Evolutionary conservation across 2,113 vertebrate species (phyloP).

Genomic region (Heptranchias perlo): DNA sequence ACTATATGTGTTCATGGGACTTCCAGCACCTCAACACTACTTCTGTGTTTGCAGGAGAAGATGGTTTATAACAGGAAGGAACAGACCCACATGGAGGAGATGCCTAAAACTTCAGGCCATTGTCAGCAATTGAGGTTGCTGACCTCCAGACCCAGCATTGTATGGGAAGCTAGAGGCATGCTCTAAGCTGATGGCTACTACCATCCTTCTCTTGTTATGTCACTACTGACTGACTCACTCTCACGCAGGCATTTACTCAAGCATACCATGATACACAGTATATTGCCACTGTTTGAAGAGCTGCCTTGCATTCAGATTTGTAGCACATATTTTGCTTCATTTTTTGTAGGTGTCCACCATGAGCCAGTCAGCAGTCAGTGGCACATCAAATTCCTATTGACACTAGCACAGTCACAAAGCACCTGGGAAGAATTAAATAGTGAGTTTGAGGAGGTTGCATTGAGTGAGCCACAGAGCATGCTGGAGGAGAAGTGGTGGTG

Average conservation of each 20-base stretch:
- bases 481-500: neutral
- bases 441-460: neutral
- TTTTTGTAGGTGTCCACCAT: neutral
- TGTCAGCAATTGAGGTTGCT: neutral
- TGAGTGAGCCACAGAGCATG: neutral
- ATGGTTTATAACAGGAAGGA: neutral
- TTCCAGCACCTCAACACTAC: neutral
- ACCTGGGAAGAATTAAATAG: neutral
- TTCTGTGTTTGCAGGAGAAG: neutral
- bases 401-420: neutral
- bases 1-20: neutral
- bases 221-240: neutral
- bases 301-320: neutral
- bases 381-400: neutral
- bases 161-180: neutral
- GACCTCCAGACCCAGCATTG: neutral
- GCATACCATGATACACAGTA: neutral
- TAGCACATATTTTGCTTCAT: neutral
- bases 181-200: neutral
- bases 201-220: neutral
- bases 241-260: neutral
- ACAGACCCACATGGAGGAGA: neutral
- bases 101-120: neutral
- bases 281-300: neutral
- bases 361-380: neutral